Evolutionary conservation across 2,113 vertebrate genomes (phyloP).

Genomic region (Tetraodon nigroviridis): DNA sequence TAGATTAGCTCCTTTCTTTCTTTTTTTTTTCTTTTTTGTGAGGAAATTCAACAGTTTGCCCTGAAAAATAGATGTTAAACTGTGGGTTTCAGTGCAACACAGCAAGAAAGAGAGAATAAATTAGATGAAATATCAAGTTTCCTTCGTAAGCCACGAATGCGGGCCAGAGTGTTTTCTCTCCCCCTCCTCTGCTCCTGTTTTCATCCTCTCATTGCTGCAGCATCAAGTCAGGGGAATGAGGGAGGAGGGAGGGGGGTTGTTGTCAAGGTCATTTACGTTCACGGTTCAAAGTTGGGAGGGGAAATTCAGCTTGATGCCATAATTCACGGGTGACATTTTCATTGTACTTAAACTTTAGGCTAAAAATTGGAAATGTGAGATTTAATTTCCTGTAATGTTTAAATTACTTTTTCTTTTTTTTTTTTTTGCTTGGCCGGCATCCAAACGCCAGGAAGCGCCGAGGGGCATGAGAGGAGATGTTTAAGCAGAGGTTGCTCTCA

Average conservation of each 20-base stretch:
- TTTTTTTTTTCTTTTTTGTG: neutral
- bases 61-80: slow-evolving; percentile 15
- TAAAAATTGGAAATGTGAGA: slow-evolving; percentile 94
- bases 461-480: slow-evolving; percentile 87
- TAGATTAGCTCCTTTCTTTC: slow-evolving; percentile 27
- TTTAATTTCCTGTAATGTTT: slow-evolving; percentile 99
- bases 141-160: too few relatives aligned
- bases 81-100: neutral
- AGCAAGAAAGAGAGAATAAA: slow-evolving; percentile 2
- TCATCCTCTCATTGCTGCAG: slow-evolving; percentile 39
- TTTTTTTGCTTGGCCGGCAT: slow-evolving; percentile 83
- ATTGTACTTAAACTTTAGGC: slow-evolving; percentile 91
- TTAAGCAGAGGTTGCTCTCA: slow-evolving; percentile 85
- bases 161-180: neutral
- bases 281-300: slow-evolving; percentile 83
- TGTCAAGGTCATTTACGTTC: slow-evolving; percentile 89
- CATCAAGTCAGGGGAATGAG: slow-evolving; percentile 12
- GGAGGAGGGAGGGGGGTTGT: slow-evolving; percentile 26
- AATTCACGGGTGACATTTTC: slow-evolving; percentile 96
- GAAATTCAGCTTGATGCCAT: slow-evolving; percentile 91
- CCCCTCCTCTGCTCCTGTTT: slow-evolving; percentile 15
- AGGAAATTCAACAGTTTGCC: slow-evolving; percentile 40
- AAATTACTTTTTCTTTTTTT: slow-evolving; percentile 79
- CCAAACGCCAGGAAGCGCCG: slow-evolving; percentile 84
- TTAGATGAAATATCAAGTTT: slow-evolving; percentile 12